Evolutionary conservation across 64 coral and sea anemone genomes (phyloP).

Genomic region (Pocillopora verrucosa): DNA sequence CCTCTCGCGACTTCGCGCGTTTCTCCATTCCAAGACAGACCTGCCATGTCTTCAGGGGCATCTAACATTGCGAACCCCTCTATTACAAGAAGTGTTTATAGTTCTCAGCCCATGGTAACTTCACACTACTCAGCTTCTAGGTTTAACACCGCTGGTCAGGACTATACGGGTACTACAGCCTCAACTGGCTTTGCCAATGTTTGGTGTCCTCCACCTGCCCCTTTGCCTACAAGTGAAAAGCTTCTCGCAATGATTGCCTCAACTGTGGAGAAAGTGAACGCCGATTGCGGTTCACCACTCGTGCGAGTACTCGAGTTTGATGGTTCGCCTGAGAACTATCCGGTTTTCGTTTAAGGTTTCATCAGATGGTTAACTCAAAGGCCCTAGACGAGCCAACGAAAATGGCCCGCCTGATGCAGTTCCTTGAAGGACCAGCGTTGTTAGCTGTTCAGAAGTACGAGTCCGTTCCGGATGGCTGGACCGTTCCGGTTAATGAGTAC

Average conservation of each 20-base stretch:
- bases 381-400: slow-evolving; percentile 11
- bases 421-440: background rate
- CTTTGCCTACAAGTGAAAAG: too few relatives aligned
- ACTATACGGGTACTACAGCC: background rate
- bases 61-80: too few relatives aligned
- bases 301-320: slow-evolving; percentile 30
- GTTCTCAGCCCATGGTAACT: background rate
- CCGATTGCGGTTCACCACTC: background rate
- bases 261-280: slow-evolving; percentile 32
- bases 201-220: too few relatives aligned
- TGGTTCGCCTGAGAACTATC: slow-evolving; percentile 26
- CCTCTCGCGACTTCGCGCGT: background rate
- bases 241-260: too few relatives aligned
- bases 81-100: background rate
- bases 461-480: background rate
- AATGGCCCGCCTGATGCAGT: slow-evolving; percentile 16
- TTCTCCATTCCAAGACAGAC: background rate
- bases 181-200: background rate
- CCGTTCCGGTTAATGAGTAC: background rate
- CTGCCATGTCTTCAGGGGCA: background rate
- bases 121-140: background rate
- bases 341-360: background rate
- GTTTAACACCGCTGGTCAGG: background rate
- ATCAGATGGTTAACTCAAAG: background rate
- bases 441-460: background rate